Conservation (phyloP, 1,140 invertebrate species). For the Drosophila lini region DNA sequence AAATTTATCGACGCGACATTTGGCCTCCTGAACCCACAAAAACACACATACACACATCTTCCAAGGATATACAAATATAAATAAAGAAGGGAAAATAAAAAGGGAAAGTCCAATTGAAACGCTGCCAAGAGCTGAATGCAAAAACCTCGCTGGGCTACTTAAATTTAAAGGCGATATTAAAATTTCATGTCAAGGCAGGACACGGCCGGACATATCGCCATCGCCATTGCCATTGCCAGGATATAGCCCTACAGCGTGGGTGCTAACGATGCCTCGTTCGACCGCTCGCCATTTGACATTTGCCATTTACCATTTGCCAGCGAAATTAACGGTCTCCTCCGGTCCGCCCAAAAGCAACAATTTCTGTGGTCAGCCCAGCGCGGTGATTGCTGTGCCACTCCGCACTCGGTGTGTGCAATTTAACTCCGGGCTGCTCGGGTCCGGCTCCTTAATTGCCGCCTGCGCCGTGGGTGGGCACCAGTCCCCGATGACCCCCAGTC, state of each 20-base stretch:
- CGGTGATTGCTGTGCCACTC: conserved; percentile 5
- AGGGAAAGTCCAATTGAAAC: conserved; percentile 54
- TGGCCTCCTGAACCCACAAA: conserved; percentile 24
- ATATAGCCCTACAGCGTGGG: conserved; percentile 49
- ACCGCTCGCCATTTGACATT: conserved; percentile 51
- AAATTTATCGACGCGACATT: conserved; percentile 62
- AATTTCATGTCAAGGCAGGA: conserved; percentile 65
- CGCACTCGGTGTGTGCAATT: conserved; percentile 17
- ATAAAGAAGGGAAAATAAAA: conserved; percentile 25
- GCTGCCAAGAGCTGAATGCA: conserved; percentile 60
- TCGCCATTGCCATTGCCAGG: conserved; percentile 21
- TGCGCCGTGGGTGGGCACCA: conserved; percentile 13
- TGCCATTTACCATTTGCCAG: conserved; percentile 54
- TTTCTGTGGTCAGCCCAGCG: conserved; percentile 38
- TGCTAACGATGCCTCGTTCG: conserved; percentile 54
- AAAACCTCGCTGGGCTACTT: conserved; percentile 56
- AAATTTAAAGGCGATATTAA: conserved; percentile 71
- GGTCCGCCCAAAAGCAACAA: conserved; percentile 30
- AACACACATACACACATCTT: conserved; percentile 28
- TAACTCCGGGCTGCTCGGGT: conserved; percentile 15
- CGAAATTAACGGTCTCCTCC: conserved; percentile 53
- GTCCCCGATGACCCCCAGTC: too few species aligned
- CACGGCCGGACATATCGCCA: conserved; percentile 25
- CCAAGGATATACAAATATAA: conserved; percentile 63
- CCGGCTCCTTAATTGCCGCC: conserved; percentile 44